These are phyloP conservation scores for Rugalucina vietnamica DNA, from an alignment of 2,888 invertebrate genomes.

Conservation along the genomic window DNA sequence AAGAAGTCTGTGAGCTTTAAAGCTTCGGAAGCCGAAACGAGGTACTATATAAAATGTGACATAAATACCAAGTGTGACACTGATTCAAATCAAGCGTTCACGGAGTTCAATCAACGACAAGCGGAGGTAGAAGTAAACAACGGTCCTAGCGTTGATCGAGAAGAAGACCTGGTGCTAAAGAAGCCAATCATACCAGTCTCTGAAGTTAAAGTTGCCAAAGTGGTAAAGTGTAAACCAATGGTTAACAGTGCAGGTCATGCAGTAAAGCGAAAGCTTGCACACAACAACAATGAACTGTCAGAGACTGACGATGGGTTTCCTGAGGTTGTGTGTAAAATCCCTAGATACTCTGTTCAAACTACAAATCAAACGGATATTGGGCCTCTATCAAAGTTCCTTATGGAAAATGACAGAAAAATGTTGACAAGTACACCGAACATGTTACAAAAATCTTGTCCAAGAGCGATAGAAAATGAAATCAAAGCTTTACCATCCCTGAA, in stretches of 20 bases:
- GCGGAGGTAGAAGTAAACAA: neutral
- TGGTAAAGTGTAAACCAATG: neutral
- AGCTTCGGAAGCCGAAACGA: neutral
- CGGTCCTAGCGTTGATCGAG: neutral
- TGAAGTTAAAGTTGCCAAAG: neutral
- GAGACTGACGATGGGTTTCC: neutral
- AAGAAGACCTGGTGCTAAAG: neutral
- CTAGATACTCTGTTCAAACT: neutral
- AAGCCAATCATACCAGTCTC: neutral
- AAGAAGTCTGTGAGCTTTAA: neutral
- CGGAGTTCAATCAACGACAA: neutral
- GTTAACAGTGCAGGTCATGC: neutral
- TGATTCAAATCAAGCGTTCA: neutral
- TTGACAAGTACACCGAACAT: neutral
- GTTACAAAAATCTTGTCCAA: neutral
- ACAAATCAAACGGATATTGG: neutral
- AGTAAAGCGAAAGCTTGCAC: neutral
- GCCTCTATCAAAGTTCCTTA: neutral
- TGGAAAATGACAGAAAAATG: neutral
- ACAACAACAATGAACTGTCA: neutral
- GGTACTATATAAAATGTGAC: neutral
- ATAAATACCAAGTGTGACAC: neutral
- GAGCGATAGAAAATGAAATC: neutral
- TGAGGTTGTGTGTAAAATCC: neutral
- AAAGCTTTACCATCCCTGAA: neutral